Base-by-base conservation (phyloP, 2,888 invertebrate genomes). In the Caenorhabditis panamensis region DNA sequence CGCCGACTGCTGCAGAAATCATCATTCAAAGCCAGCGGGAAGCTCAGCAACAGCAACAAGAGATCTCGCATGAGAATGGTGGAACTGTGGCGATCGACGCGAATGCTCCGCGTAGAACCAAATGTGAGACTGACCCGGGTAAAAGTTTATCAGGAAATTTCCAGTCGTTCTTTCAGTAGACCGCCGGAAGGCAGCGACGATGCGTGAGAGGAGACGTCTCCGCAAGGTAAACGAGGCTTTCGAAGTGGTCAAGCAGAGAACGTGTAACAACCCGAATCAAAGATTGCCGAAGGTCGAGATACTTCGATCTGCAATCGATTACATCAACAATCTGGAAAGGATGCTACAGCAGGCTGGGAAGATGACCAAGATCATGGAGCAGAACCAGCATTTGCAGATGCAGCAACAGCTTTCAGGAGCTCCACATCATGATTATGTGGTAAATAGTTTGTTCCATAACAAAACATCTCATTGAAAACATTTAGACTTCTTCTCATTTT, bases 141-240 rank as follows among this genome's bases (percentile, higher is more conserved):
- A n/a, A 13, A 41, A 6, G 37, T 9, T 5, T 26, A 28, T 56
- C 31, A 41, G 47, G 31, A 58, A 58, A 56, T 79, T 62, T 79
- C 22, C 56, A 76, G 76, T 66, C 56, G 63, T 79, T 67, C 79
- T 73, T 54, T 95, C 96, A 0, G 95, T 97, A 9, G 98, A 99
- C 92, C 93, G 98, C 68, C 94, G 98, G 90, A 97, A 97, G 93
- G 98, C 98, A 6, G 98, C 98, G 0, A 99, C 98, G 1, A 93
- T 99, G 92, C 93, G 98, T 3, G 98, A 99, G 92, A 93, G 98
- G 83, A 93, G 97, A 86, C 93, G 98, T 81, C 93, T 99, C 67
- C 93, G 97, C 91, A 97, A 98, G 94, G 96, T 96, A 59, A 99
- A 99, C 92, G 98, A 99, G 92, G 98, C 98, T 0, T 99, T 98